Evolutionary conservation across 2,888 invertebrate species (phyloP).

Genomic region (Heliconius hortense): DNA sequence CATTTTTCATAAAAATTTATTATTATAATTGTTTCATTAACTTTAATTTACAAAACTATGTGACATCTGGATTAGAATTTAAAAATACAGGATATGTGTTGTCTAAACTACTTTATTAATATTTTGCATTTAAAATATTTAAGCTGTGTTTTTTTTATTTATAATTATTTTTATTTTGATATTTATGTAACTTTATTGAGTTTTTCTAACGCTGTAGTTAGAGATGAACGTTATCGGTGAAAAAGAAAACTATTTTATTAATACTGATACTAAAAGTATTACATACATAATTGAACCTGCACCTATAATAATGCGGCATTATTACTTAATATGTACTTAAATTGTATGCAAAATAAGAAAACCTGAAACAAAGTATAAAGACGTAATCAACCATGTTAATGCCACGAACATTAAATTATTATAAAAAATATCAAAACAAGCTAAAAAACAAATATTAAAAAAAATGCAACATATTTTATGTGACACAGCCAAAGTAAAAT

Average conservation of each 20-base stretch:
- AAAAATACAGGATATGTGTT: slow-evolving; percentile 27
- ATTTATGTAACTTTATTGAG: background rate
- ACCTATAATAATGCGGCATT: background rate
- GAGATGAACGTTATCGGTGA: background rate
- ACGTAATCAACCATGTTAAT: background rate
- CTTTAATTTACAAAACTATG: slow-evolving; percentile 10
- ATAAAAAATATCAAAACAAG: too few relatives aligned
- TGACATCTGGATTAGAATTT: background rate
- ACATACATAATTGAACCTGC: background rate
- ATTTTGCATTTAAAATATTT: slow-evolving; percentile 15
- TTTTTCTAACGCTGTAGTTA: background rate
- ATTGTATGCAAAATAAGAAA: too few relatives aligned
- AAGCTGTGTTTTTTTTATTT: background rate
- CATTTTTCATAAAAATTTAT: background rate
- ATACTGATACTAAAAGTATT: background rate
- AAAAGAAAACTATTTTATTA: background rate
- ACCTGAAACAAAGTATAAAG: background rate
- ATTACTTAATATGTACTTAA: background rate
- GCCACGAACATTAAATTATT: background rate
- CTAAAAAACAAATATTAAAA: background rate
- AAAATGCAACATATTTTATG: background rate
- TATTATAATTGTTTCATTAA: background rate
- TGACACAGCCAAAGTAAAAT: background rate
- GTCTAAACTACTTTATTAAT: slow-evolving; percentile 10
- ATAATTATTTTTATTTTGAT: background rate